These are phyloP conservation scores for Hesperia comma DNA, from an alignment of 2,888 invertebrate genomes.

Conservation along the genomic window DNA sequence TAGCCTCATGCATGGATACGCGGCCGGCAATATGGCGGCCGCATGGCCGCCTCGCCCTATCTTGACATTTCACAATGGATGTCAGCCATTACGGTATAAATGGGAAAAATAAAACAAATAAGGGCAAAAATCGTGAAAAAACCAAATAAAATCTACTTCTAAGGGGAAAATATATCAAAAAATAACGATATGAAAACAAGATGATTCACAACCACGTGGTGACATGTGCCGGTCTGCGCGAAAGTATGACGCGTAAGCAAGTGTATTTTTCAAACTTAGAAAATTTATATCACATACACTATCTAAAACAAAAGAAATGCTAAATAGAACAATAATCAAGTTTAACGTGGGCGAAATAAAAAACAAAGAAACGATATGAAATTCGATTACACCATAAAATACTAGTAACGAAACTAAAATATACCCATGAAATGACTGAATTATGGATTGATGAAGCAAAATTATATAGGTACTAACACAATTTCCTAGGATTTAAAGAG, in stretches of 20 bases:
- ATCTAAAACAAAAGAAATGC: constrained; percentile 44
- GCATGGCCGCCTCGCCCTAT: constrained; percentile 84
- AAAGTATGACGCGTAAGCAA: constrained; percentile 80
- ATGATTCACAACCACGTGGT: constrained; percentile 77
- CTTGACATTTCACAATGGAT: constrained; percentile 81
- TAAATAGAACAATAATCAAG: constrained; percentile 16
- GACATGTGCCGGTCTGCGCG: constrained; percentile 67
- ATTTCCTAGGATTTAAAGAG: constrained; percentile 46
- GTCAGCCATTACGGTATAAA: constrained; percentile 68
- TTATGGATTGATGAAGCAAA: constrained; percentile 14
- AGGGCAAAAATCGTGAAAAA: constrained; percentile 12
- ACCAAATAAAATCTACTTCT: constrained; percentile 9
- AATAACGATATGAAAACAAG: constrained; percentile 52
- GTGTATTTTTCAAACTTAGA: constrained; percentile 55
- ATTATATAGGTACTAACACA: constrained; percentile 50
- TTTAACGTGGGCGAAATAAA: constrained; percentile 3
- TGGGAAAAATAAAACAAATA: constrained; percentile 29
- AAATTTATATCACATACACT: constrained; percentile 35
- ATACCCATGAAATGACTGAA: neutral
- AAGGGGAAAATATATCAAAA: constrained; percentile 16
- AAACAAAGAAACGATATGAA: constrained; percentile 32
- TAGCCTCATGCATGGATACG: constrained; percentile 70
- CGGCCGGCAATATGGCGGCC: constrained; percentile 83
- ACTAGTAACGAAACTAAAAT: constrained; percentile 1
- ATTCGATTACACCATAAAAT: constrained; percentile 41